Conservation (phyloP, 2,888 invertebrate species). For the Luperina nickerlii region DNA sequence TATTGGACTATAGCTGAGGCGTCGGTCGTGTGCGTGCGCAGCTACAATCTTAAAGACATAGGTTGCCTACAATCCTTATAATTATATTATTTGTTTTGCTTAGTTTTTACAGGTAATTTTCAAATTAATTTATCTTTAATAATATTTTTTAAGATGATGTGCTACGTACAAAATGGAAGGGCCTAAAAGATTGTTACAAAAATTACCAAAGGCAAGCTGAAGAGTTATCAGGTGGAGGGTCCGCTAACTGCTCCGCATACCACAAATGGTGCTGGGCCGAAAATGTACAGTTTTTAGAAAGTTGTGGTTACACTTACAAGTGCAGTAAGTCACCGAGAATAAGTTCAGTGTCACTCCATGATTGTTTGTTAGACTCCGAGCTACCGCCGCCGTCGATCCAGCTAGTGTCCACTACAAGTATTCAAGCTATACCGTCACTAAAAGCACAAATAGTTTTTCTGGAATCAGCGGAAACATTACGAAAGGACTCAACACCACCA, state of each 20-base stretch:
- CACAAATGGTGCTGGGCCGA: slow-evolving; percentile 46
- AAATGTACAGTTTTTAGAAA: slow-evolving; percentile 39
- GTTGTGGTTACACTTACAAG: slow-evolving; percentile 4
- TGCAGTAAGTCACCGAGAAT: slow-evolving; percentile 7
- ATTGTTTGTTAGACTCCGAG: neutral
- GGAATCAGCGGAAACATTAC: neutral
- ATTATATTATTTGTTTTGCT: too few species aligned
- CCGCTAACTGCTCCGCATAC: slow-evolving; percentile 15
- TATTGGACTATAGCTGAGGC: neutral
- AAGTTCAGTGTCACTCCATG: slow-evolving; percentile 14
- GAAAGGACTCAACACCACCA: neutral
- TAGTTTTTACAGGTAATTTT: neutral
- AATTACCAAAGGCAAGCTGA: slow-evolving; percentile 40
- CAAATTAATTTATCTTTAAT: neutral
- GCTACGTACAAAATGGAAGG: slow-evolving; percentile 45
- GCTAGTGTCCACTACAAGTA: neutral
- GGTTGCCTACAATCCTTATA: neutral
- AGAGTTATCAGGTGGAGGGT: neutral
- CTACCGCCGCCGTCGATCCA: neutral
- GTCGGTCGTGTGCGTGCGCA: neutral
- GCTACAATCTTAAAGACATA: neutral
- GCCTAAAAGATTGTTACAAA: slow-evolving; percentile 42
- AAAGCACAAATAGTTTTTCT: neutral
- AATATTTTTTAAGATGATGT: slow-evolving; percentile 31
- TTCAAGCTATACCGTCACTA: neutral